Base-by-base conservation (phyloP, 2,797 vertebrate genomes). In the Psittacula derbiana region DNA sequence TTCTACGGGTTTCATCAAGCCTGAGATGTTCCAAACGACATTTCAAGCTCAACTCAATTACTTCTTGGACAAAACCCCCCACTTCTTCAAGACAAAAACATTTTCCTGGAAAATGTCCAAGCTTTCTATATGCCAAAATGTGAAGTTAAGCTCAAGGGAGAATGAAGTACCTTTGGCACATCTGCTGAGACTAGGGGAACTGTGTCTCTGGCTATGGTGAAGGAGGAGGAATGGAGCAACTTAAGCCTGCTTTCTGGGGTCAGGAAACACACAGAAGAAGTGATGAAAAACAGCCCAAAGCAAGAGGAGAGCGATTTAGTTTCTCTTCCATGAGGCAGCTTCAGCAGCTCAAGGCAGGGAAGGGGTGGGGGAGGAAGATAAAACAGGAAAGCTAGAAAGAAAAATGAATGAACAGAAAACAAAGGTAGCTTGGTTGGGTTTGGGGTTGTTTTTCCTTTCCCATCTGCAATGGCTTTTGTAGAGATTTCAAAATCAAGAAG, bases 261-360 rank as follows among this genome's bases (percentile, higher is more conserved):
- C 96, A 94, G 92, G 90, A 96, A 96, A 27, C 92, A 75, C 55
- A 49, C 50, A 84, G 70, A 88, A 95, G 78, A 92, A 95, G 93
- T 95, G 95, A 97, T 82, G 93, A 96, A 96, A 96, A 96, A 40
- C 95, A 96, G 83, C 93, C 91, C 93, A 97, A 93, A 97, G 95
- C 86, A 88, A 95, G 55, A 88, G 47, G 24, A 91, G 78, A 94
- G 64, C 4, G 41, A 92, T 94, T 93, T 73, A 67, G 87, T 76
- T 94, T 96, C 91, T 91, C 8, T 79, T 92, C 72, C 82, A 83
- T 11, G 44, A 72, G 66, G 70, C 49, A 0, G 11, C 33, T 62
- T 90, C 80, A 23, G 85, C 11, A 20, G 60, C 49, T 66, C 6
- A 2, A 65, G 44, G 31, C 8, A 6, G 19, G 1, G 28, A 2